Evolutionary conservation across 2,113 vertebrate genomes (phyloP), one percentile per base, ranked within the genome.

Genomic region (Sinocyclocheilus anophthalmus): DNA sequence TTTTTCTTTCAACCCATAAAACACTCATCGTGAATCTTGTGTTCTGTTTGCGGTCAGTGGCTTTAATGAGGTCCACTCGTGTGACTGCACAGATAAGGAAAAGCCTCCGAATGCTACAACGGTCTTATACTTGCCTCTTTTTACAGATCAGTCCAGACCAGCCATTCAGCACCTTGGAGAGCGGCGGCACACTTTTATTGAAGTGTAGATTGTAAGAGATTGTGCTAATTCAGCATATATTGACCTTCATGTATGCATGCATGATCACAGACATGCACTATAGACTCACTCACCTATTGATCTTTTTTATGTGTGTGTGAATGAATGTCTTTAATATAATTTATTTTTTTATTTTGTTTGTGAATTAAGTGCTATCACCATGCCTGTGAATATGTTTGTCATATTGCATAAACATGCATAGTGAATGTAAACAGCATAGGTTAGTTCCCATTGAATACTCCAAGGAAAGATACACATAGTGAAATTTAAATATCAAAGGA

Each of bases 131-230:
- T 59, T 1, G 33, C 3, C 55, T 65, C 45, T 84, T 82, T 76
- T 57, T 59, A 42, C 81, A 72, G 16, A 37, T 10, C 48, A 85
- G 84, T 67, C 22, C 77, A 85, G 84, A 59, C 24, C 69, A 76
- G 85, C 77, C 67, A 83, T 91, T 91, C 89, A 90, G 90, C 79
- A 88, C 83, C 82, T 83, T 69, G 84, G 86, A 81, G 77, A 89
- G 87, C 42, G 0, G 16, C 67, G 7, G n/a, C 14, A 16, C 7
- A 50, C 79, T n/a, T 72, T 76, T 30, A 33, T 39, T 61, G 63
- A 83, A 37, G 76, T 69, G 78, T 78, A 87, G 82, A 85, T 53
- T 33, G 24, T 50, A 79, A 87, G 85, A 84, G 57, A 59, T 61
- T 61, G 75, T 81, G 83, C 90, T 79, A 70, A 76, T 84, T 84